These are phyloP conservation scores for Anomalospiza imberbis DNA, from an alignment of 2,797 vertebrate species.

Conservation along the genomic window DNA sequence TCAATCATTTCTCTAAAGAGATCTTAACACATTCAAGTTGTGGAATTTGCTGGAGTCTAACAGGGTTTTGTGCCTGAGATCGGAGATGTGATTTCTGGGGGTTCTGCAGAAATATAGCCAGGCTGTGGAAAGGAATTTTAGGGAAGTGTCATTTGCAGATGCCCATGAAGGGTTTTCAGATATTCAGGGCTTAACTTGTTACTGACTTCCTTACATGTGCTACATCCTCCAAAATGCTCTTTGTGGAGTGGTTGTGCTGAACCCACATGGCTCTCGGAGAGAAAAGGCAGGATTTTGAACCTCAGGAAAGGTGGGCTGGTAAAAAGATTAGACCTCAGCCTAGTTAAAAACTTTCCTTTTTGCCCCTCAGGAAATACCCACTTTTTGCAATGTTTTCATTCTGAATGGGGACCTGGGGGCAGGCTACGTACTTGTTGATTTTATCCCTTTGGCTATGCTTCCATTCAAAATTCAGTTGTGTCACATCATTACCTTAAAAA, in stretches of 20 bases:
- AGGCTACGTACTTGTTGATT: neutral
- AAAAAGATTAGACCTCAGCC: neutral
- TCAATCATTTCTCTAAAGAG: neutral
- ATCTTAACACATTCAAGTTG: neutral
- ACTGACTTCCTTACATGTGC: neutral
- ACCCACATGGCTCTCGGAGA: neutral
- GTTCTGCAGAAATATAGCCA: neutral
- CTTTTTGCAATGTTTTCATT: neutral
- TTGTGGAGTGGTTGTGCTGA: neutral
- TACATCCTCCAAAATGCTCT: neutral
- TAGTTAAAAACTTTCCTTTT: neutral
- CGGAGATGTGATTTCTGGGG: neutral
- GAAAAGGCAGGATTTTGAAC: neutral
- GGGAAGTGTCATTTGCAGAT: neutral
- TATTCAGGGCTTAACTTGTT: neutral
- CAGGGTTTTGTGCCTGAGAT: fast-evolving
- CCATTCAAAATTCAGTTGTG: neutral
- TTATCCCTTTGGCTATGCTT: neutral
- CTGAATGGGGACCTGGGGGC: neutral
- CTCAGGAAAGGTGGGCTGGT: neutral
- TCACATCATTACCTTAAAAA: neutral
- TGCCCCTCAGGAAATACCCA: neutral
- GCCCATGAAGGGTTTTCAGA: neutral
- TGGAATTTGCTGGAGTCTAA: neutral
- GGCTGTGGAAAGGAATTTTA: neutral